A percentile compares a stretch with the other conserved stretches of the same genome.
These are phyloP conservation scores for Trissonchulus sp. DNA, from an alignment of 2,888 invertebrate genomes.

Conservation along the genomic window DNA sequence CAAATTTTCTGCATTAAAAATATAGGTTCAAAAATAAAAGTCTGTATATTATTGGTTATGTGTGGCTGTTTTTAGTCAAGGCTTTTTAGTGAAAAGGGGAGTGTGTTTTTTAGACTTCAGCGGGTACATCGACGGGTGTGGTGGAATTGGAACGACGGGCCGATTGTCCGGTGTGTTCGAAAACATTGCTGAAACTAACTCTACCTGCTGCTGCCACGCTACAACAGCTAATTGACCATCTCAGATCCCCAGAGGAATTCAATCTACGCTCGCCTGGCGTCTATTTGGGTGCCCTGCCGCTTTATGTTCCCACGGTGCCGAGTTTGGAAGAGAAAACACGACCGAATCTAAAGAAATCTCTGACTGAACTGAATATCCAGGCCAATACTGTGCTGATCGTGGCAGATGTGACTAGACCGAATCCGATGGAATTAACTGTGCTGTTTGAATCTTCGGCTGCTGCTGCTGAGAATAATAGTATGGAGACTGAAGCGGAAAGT, in stretches of 20 bases:
- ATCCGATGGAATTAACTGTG: too few relatives aligned
- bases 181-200: slow-evolving; percentile 48
- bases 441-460: too few relatives aligned
- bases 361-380: slow-evolving; percentile 54
- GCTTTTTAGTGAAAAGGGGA: too few relatives aligned
- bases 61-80: too few relatives aligned
- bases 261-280: slow-evolving; percentile 74
- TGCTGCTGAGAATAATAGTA: too few relatives aligned
- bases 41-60: too few relatives aligned
- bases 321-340: slow-evolving; percentile 84
- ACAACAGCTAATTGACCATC: slow-evolving; percentile 71
- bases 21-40: too few relatives aligned
- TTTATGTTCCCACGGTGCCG: slow-evolving; percentile 84
- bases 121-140: slow-evolving; percentile 91
- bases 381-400: background rate
- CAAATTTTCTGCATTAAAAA: too few relatives aligned
- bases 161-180: slow-evolving; percentile 75
- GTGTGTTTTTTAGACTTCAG: slow-evolving; percentile 58
- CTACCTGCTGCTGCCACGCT: slow-evolving; percentile 61
- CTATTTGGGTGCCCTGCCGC: slow-evolving; percentile 68
- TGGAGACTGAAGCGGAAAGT: too few relatives aligned
- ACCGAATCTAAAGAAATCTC: slow-evolving; percentile 75
- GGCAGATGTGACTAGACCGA: slow-evolving; percentile 16
- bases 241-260: slow-evolving; percentile 52
- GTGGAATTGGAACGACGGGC: slow-evolving; percentile 80